These are phyloP conservation scores for Proteles cristata DNA, from an alignment of 2,113 vertebrate genomes.

Conservation along the genomic window DNA sequence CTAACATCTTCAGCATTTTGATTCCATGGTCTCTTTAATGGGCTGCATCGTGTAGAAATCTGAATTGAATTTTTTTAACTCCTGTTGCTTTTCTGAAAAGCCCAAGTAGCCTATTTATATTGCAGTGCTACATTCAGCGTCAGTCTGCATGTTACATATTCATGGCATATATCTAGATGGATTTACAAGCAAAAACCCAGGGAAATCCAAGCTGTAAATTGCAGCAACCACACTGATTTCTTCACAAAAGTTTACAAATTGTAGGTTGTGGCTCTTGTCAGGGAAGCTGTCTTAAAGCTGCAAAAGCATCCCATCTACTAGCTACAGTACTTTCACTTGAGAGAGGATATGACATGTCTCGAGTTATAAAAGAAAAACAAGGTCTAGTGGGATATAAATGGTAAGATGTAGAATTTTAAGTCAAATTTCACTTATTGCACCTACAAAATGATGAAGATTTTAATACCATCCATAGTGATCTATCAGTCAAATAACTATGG, in stretches of 20 bases:
- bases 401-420: neutral
- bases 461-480: neutral
- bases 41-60: slow-evolving; percentile 46
- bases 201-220: slow-evolving; percentile 53
- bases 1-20: slow-evolving; percentile 23
- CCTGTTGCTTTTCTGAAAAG: slow-evolving; percentile 58
- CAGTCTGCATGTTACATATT: slow-evolving; percentile 49
- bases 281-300: neutral
- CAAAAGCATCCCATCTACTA: neutral
- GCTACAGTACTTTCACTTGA: neutral
- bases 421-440: neutral
- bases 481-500: neutral
- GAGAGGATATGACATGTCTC: neutral
- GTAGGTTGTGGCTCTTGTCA: neutral
- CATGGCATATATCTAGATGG: slow-evolving; percentile 48
- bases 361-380: neutral
- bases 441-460: neutral
- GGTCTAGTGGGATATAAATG: neutral
- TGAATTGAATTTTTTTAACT: neutral
- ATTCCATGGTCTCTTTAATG: slow-evolving; percentile 8
- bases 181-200: slow-evolving; percentile 56
- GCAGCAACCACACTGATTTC: slow-evolving; percentile 46
- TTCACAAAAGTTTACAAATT: slow-evolving; percentile 53
- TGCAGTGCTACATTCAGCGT: slow-evolving; percentile 7
- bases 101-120: slow-evolving; percentile 44